phyloP scores from a whole-genome alignment of 2,888 invertebrate genomes.

The Melinaea marsaeus region DNA sequence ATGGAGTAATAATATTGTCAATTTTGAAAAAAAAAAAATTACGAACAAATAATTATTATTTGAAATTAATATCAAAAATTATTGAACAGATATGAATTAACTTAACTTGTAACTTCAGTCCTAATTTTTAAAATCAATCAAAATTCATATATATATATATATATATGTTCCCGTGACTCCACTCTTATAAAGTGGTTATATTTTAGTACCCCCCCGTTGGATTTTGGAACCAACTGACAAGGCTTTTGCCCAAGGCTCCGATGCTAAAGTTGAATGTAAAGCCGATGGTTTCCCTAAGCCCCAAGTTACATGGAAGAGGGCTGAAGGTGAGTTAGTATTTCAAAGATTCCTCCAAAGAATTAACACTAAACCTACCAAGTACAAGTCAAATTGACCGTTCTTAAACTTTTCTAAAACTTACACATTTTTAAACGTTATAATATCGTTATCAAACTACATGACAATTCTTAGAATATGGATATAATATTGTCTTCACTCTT shows the following conservation, averaged over 20 bases:
- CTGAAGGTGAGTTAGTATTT: conserved; percentile 82
- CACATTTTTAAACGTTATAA: no score
- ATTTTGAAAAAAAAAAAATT: no score
- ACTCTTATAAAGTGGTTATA: conserved; percentile 34
- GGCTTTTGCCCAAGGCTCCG: conserved; percentile 96
- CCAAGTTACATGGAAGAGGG: conserved; percentile 96
- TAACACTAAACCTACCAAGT: no score
- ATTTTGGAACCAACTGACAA: conserved; percentile 96
- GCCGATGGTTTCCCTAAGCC: conserved; percentile 97
- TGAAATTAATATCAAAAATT: neutral
- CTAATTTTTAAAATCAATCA: neutral
- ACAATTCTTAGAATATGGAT: no score
- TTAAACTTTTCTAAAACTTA: no score
- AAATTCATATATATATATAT: neutral
- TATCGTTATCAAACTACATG: no score
- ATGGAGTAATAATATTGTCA: conserved; percentile 34
- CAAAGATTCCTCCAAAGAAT: no score
- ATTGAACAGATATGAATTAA: neutral
- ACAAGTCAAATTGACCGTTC: no score
- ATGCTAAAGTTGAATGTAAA: conserved; percentile 96
- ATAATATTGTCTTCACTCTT: no score
- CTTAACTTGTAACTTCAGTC: neutral
- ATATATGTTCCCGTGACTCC: neutral
- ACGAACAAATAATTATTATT: no score
- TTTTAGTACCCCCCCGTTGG: conserved; percentile 97